Evolutionary conservation across 1,140 invertebrate genomes (phyloP).

Genomic region (Lamellibrachia luymesi): DNA sequence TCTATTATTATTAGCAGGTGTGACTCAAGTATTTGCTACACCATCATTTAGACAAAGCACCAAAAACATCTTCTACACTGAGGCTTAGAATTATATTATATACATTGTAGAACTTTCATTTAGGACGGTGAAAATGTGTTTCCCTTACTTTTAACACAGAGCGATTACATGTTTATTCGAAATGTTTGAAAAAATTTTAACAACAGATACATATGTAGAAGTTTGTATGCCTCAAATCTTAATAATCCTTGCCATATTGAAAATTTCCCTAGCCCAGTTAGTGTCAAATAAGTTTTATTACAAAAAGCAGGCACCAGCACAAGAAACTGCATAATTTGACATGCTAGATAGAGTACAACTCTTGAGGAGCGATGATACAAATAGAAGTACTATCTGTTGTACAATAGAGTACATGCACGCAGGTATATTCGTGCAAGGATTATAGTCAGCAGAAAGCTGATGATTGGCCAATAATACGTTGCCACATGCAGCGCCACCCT

Average conservation of each 20-base stretch:
- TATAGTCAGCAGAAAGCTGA: not conserved
- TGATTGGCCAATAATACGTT: not conserved
- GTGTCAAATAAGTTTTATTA: too few relatives aligned
- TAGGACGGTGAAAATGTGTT: not conserved
- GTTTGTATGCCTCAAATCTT: too few relatives aligned
- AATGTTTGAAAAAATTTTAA: too few relatives aligned
- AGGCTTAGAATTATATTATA: not conserved
- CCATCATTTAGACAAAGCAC: not conserved
- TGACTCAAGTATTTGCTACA: too few relatives aligned
- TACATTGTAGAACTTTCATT: not conserved
- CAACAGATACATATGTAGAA: too few relatives aligned
- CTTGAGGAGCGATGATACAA: not conserved
- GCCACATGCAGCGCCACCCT: not conserved
- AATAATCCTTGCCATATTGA: too few relatives aligned
- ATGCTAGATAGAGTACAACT: not conserved
- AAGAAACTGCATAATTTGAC: too few relatives aligned
- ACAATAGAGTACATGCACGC: not conserved
- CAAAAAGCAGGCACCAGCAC: too few relatives aligned
- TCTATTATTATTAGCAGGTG: too few relatives aligned
- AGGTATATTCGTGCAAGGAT: not conserved
- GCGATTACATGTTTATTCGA: too few relatives aligned
- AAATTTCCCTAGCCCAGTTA: too few relatives aligned
- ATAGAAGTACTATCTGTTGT: not conserved
- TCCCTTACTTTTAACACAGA: too few relatives aligned
- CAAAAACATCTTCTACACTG: not conserved